Evolutionary conservation across 2,113 vertebrate genomes (phyloP).

Genomic region (Sitta europaea): DNA sequence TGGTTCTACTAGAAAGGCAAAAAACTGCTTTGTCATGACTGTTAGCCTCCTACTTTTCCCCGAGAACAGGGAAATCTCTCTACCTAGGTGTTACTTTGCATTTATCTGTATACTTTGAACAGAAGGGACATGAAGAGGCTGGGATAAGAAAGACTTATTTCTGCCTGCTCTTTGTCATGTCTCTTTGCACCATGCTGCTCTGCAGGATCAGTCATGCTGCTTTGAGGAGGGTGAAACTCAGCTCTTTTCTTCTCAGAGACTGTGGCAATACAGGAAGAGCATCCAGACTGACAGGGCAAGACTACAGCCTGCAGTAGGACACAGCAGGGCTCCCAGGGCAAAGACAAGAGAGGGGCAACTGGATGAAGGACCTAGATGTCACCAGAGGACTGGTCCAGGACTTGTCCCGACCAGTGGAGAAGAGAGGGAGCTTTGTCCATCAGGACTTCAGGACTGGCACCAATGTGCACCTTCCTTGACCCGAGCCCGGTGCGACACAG

Average conservation of each 20-base stretch:
- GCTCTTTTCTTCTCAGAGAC: neutral
- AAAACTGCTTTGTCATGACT: neutral
- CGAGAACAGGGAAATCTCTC: neutral
- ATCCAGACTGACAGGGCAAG: neutral
- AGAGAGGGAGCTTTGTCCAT: rapidly evolving
- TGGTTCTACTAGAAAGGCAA: neutral
- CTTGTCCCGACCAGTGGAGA: neutral
- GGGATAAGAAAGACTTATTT: neutral
- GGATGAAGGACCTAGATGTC: neutral
- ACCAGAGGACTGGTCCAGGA: neutral
- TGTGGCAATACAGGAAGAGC: neutral
- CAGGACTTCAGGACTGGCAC: neutral
- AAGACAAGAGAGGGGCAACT: neutral
- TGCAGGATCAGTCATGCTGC: neutral
- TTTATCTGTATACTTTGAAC: neutral
- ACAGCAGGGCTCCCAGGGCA: neutral
- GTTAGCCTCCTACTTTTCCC: neutral
- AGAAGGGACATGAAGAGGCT: neutral
- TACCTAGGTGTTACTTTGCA: neutral
- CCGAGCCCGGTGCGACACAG: rapidly evolving
- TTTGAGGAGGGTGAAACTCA: neutral
- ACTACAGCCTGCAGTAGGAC: rapidly evolving
- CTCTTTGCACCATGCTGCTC: neutral
- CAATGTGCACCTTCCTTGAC: rapidly evolving
- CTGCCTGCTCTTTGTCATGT: neutral